These are phyloP conservation scores for Lymantria monacha DNA, from an alignment of 2,888 invertebrate genomes.

Conservation along the genomic window DNA sequence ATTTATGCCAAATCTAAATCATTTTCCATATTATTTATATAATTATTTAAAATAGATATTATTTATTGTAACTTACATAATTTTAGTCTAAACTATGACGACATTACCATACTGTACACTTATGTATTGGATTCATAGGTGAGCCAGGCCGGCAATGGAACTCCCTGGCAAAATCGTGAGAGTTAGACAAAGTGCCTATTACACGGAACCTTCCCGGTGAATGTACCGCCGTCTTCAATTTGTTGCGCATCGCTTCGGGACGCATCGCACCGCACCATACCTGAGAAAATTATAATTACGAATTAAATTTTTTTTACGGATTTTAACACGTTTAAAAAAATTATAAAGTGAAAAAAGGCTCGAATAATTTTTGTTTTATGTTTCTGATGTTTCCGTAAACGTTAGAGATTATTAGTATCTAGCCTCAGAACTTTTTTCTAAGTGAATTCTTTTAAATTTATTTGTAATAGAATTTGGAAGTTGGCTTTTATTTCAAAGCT, in stretches of 20 bases:
- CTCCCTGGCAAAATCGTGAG: constrained; percentile 87
- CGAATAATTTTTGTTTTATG: no score
- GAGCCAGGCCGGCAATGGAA: constrained; percentile 87
- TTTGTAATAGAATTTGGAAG: no score
- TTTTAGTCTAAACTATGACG: not conserved
- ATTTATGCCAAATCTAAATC: not conserved
- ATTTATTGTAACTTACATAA: not conserved
- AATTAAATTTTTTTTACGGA: no score
- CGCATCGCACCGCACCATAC: constrained; percentile 92
- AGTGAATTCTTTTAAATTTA: no score
- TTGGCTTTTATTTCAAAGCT: no score
- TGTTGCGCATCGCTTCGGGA: constrained; percentile 90
- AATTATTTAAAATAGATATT: not conserved
- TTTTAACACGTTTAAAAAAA: no score
- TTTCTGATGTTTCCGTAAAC: no score
- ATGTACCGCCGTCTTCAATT: constrained; percentile 91
- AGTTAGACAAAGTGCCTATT: constrained; percentile 90
- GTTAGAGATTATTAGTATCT: no score
- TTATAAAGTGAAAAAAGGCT: no score
- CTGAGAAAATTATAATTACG: constrained; percentile 41
- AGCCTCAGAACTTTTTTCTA: no score
- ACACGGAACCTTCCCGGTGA: constrained; percentile 92
- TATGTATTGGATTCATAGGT: constrained; percentile 89
- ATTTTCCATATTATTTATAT: not conserved
- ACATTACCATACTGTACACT: constrained; percentile 89